These are phyloP conservation scores for Rambutsinella grinnellia DNA, from an alignment of 2,888 invertebrate genomes.

Conservation along the genomic window DNA sequence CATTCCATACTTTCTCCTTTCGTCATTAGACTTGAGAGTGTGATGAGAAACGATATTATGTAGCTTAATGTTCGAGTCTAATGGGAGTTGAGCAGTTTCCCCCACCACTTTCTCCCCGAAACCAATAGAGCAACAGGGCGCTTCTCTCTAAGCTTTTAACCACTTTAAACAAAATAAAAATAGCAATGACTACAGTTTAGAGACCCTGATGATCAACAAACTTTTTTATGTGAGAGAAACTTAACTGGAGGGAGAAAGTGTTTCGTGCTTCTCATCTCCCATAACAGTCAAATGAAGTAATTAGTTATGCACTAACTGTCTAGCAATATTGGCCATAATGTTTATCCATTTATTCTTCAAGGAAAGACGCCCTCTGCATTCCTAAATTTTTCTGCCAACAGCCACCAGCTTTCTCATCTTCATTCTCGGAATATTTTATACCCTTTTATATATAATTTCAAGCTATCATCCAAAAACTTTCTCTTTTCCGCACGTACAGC, in stretches of 20 bases:
- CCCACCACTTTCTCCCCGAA: constrained; percentile 9
- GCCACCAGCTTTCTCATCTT: no score
- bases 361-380: constrained; percentile 64
- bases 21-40: constrained; percentile 37
- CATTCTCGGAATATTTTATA: no score
- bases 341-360: constrained; percentile 66
- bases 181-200: no score
- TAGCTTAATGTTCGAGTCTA: constrained; percentile 49
- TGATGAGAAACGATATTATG: constrained; percentile 52
- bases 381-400: no score
- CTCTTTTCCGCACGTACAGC: no score
- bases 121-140: no score
- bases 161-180: constrained; percentile 33
- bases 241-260: not conserved
- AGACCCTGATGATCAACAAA: not conserved
- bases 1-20: constrained; percentile 30
- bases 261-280: not conserved
- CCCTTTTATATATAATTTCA: no score
- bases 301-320: constrained; percentile 65
- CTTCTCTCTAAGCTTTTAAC: constrained; percentile 17
- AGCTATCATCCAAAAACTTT: no score
- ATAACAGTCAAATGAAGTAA: constrained; percentile 61
- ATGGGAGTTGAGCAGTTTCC: constrained; percentile 55
- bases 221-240: not conserved
- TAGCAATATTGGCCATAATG: constrained; percentile 52